Percentiles rank a stretch among this genome's conserved stretches.
Conservation (phyloP, 2,888 invertebrate species). For the Parelbella ahira region DNA sequence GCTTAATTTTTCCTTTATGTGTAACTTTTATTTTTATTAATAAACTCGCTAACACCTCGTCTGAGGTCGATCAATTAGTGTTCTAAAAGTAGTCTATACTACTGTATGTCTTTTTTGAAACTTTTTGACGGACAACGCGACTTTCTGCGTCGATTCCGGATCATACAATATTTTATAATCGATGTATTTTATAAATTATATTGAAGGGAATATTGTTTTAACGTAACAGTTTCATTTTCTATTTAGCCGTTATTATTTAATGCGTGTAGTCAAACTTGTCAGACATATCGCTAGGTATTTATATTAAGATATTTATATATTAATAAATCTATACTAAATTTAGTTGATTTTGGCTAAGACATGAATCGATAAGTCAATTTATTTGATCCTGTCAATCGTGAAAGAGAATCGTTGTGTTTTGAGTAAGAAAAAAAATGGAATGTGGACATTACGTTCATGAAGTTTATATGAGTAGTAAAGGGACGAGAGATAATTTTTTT, state of each 20-base stretch:
- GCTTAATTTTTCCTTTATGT: constrained; percentile 2
- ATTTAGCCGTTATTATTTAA: constrained; percentile 57
- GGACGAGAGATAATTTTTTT: constrained; percentile 25
- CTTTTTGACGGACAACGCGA: constrained; percentile 52
- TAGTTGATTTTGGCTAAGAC: constrained; percentile 47
- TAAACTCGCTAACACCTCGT: constrained; percentile 13
- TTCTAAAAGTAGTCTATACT: constrained; percentile 1
- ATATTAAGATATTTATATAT: constrained; percentile 65
- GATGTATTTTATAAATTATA: constrained; percentile 76
- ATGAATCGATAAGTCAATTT: constrained; percentile 68
- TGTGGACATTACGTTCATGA: constrained; percentile 1
- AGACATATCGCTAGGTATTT: constrained; percentile 76
- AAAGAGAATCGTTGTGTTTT: constrained; percentile 13
- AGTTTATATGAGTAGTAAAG: constrained; percentile 2
- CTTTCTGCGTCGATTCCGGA: constrained; percentile 36
- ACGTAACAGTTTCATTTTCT: constrained; percentile 50
- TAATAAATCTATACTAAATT: constrained; percentile 43
- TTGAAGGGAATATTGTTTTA: constrained; percentile 54
- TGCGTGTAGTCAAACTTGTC: constrained; percentile 70
- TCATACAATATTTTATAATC: constrained; percentile 71
- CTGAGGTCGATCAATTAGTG: constrained; percentile 5
- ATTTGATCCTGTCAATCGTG: constrained; percentile 65
- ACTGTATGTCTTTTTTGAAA: constrained; percentile 76
- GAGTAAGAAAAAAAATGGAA: not conserved
- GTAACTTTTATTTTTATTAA: not conserved